These are phyloP conservation scores for Rotaria socialis DNA, from an alignment of 2,888 invertebrate species.

Conservation along the genomic window DNA sequence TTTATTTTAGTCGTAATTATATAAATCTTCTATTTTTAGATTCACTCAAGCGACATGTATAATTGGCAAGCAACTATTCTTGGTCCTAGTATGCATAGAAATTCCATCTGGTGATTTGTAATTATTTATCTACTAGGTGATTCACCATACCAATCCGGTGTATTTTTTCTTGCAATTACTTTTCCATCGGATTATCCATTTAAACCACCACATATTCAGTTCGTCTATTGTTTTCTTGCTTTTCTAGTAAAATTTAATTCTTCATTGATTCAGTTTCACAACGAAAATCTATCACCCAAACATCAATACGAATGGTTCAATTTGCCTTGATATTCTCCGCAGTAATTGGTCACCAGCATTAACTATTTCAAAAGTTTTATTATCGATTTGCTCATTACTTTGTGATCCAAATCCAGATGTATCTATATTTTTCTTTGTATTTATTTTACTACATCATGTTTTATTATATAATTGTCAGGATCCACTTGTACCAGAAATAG, in stretches of 20 bases:
- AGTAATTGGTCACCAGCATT: constrained; percentile 90
- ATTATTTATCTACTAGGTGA: not conserved
- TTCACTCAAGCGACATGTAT: constrained; percentile 71
- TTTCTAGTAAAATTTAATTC: not conserved
- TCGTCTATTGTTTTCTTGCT: not conserved
- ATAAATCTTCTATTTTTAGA: constrained; percentile 47
- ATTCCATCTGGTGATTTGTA: not conserved
- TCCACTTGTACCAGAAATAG: constrained; percentile 46
- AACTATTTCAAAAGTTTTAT: constrained; percentile 70
- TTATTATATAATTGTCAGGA: not conserved
- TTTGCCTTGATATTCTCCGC: constrained; percentile 98
- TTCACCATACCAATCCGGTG: constrained; percentile 93
- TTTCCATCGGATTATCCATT: constrained; percentile 99
- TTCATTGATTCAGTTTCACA: constrained; percentile 70
- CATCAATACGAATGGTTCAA: constrained; percentile 99
- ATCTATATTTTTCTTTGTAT: not conserved
- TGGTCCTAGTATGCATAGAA: constrained; percentile 69
- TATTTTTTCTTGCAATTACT: constrained; percentile 99
- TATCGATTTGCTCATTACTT: constrained; percentile 99
- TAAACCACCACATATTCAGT: constrained; percentile 83
- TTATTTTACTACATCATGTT: not conserved
- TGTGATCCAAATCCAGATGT: constrained; percentile 94
- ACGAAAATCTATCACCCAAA: constrained; percentile 99
- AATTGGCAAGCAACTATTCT: constrained; percentile 99
- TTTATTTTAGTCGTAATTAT: constrained; percentile 36